phyloP scores from a whole-genome alignment of 30 jellyfish, hydroid and myxozoan species.

The Aurelia aurita region DNA sequence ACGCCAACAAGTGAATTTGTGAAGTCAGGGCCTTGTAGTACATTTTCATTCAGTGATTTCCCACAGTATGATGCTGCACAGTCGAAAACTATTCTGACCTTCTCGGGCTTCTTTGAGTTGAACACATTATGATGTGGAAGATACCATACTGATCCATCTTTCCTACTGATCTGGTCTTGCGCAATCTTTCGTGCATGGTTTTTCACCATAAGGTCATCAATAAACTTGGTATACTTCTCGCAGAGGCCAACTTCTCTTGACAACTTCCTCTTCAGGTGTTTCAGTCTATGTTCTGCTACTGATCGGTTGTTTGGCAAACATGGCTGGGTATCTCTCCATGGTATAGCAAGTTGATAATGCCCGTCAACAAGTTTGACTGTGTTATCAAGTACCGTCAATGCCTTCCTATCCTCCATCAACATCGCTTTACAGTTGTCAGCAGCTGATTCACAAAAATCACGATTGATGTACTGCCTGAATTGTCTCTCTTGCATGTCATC shows the following conservation, averaged over 20 bases:
- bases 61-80: not conserved
- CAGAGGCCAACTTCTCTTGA: not conserved
- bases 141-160: not conserved
- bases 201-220: not conserved
- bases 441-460: constrained; percentile 33
- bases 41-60: not conserved
- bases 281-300: no score
- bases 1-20: not conserved
- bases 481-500: constrained; percentile 28
- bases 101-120: not conserved
- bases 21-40: not conserved
- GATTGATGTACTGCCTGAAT: constrained; percentile 51
- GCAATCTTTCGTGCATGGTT: not conserved
- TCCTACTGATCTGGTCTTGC: not conserved
- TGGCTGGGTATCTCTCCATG: constrained; percentile 58
- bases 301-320: constrained; percentile 42
- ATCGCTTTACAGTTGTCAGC: constrained; percentile 50
- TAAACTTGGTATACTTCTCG: not conserved
- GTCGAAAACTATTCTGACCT: not conserved
- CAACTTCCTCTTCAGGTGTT: constrained; percentile 16
- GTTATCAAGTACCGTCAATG: constrained; percentile 38
- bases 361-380: constrained; percentile 49
- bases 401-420: constrained; percentile 60
- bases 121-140: not conserved
- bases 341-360: no score